Base-by-base conservation (phyloP, 2,113 vertebrate genomes). In the Labrus mixtus region DNA sequence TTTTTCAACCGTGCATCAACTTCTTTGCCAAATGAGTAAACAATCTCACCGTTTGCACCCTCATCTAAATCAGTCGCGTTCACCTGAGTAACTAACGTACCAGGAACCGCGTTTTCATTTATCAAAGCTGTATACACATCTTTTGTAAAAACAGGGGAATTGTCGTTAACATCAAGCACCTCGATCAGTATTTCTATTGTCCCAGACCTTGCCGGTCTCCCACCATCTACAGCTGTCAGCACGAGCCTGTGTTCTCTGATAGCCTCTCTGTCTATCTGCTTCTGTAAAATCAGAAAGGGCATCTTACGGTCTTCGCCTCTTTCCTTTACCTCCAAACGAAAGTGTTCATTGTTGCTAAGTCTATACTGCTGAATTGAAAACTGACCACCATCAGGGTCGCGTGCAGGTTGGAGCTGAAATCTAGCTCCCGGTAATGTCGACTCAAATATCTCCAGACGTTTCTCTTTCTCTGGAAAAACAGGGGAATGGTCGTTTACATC, bases 401-500 rank as follows among this genome's bases (percentile, higher is more conserved):
- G 85, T 0, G 95, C 95, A 17, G 88, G 91, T 68, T 94, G 93
- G 51, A 96, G 81, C 1, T 93, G 94, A 85, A 96, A 95, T 6
- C 90, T 78, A 12, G 92, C 89, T 0, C 95, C 95, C 3, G 91
- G 81, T 60, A 85, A 57, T 10, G 87, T 83, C 1, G 88, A 87
- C 73, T 96, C 95, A 0, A 81, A 83, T 39, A 96, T 94, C 17
- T 92, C 72, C n/a, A 94, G 36, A n/a, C 12, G 58, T 60, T 92
- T 89, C 48, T 93, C 82, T 19, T 72, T 83, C 1, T 83, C 78
- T 0, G 78, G 66, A 63, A 97, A 96, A 1, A 0, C 23, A 0
- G 94, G 95, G 0, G 89, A 61, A 0, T 95, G 93, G 71, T 97
- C 95, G 57, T 97, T 96, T 8, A 96, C 80, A 39, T 97, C 95